Conservation (phyloP, 2,888 invertebrate species). For the Dynastes maya region DNA sequence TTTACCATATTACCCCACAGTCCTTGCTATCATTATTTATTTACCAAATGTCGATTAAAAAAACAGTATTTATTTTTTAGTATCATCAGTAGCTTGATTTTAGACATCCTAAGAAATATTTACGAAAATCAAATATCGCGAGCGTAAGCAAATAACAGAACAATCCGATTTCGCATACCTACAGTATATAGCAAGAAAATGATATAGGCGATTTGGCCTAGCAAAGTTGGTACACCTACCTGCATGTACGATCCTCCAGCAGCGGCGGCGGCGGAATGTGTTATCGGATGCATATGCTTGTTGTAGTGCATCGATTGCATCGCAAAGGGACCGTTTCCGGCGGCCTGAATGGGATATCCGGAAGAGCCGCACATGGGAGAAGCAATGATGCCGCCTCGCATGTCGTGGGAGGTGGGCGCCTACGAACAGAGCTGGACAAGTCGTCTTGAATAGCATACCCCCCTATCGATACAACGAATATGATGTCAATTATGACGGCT, state of each 20-base stretch:
- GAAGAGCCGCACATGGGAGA: conserved; percentile 64
- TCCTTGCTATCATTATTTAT: too few relatives aligned
- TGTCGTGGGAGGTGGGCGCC: conserved; percentile 59
- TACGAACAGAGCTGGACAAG: conserved; percentile 18
- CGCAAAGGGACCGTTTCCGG: conserved; percentile 63
- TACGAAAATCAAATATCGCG: too few relatives aligned
- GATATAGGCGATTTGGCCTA: too few relatives aligned
- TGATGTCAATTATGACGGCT: background rate
- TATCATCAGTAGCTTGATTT: too few relatives aligned
- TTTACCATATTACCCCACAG: too few relatives aligned
- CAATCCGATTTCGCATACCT: conserved; percentile 5
- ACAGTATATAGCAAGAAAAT: background rate
- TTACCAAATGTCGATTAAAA: too few relatives aligned
- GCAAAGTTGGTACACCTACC: conserved; percentile 54
- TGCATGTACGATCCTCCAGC: conserved; percentile 61
- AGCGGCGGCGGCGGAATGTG: conserved; percentile 55
- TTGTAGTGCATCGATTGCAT: conserved; percentile 62
- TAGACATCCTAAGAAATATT: too few relatives aligned
- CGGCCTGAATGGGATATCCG: conserved; percentile 61
- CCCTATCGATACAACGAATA: too few relatives aligned
- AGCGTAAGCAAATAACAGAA: background rate
- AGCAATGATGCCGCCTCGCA: conserved; percentile 60
- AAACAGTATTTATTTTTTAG: too few relatives aligned
- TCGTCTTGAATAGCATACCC: conserved; percentile 13
- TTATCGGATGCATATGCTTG: conserved; percentile 63